Percentiles rank a stretch among this genome's conserved stretches.
These are phyloP conservation scores for Trachelus troglodyta DNA, from an alignment of 2,888 invertebrate genomes.

Conservation along the genomic window DNA sequence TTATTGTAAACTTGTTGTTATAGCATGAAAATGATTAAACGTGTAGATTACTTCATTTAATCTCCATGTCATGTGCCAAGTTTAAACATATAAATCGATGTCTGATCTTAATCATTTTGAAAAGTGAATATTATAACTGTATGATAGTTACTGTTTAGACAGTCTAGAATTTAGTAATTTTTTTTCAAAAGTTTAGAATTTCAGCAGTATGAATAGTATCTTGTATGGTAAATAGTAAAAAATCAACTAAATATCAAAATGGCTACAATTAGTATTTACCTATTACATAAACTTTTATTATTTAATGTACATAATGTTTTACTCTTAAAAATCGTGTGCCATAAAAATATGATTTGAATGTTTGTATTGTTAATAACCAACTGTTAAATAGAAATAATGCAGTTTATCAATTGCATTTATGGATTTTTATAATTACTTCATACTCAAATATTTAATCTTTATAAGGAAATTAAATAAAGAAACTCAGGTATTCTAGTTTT, in stretches of 20 bases:
- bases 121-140: neutral
- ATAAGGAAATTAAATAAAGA: neutral
- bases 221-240: neutral
- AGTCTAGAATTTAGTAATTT: neutral
- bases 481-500: neutral
- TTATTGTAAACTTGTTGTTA: too few relatives aligned
- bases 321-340: neutral
- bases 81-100: neutral
- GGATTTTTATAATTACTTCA: neutral
- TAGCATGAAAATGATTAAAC: too few relatives aligned
- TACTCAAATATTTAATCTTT: neutral
- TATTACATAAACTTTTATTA: neutral
- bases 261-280: neutral
- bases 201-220: neutral
- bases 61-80: neutral
- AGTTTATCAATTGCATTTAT: neutral
- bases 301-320: neutral
- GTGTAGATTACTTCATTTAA: neutral
- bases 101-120: neutral
- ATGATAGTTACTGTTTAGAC: neutral
- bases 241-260: neutral
- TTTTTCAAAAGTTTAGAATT: neutral
- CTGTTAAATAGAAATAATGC: neutral
- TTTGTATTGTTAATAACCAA: neutral
- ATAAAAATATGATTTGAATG: neutral